Base-by-base conservation (phyloP, 2,888 invertebrate species). In the Dermolepida albohirtum region DNA sequence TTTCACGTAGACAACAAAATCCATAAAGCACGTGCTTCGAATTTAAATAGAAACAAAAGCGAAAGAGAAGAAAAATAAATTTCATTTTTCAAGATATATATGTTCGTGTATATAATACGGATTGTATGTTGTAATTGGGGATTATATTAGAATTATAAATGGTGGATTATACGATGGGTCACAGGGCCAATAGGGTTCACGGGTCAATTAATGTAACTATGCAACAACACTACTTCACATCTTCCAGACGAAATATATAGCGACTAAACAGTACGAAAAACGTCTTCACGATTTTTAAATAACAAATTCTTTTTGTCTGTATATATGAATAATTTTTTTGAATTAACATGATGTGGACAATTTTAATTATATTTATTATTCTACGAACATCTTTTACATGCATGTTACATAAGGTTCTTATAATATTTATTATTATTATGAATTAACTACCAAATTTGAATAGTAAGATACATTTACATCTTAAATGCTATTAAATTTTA, bases 201-300 rank as follows among this genome's bases (percentile, higher is more conserved):
- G 57, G 64, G 68, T 68, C 68, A 68, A 68, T 68, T 68, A 51
- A 65, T 44, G 51, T 57, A 64, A 68, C 64, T 65, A 64, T 68
- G 68, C 64, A 65, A 68, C 68, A 51, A 54, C 54, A 52, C 40
- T 57, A 62, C 22, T 47, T 34, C 40, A 14, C 22, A n/a, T 54
- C 44, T 55, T 12, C 55, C 14, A 41, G 51, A n/a, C 51, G 34
- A 34, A 34, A 34, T 34, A 34, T 34, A 34, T 34, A 34, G 34
- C 34, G 34, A 34, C 34, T 34, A 34, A 34, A 34, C 34, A 10
- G 34, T 49, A 10, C 12, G 16, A 49, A 49, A 16, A 49, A 14
- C 11, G 10, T 51, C 27, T 29, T 29, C 16, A 27, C 51, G 7
- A 29, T 51, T 51, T 17, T 29, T 51, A n/a, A 51, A 12, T 27